Base-by-base conservation (phyloP, 2,888 invertebrate genomes). In the Galerucella pusilla region DNA sequence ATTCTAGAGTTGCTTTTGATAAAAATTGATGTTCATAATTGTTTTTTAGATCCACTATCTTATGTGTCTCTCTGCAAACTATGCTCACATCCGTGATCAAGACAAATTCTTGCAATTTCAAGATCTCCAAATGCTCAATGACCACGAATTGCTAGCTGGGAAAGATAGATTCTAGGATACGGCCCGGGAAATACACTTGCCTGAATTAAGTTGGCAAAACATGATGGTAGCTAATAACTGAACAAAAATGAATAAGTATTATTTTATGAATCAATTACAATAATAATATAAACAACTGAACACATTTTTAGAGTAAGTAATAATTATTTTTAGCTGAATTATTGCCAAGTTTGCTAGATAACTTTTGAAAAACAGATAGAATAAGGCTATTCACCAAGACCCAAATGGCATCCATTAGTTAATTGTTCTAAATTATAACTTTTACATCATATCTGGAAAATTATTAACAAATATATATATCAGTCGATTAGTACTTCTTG, bases 41-140 rank as follows among this genome's bases (percentile, higher is more conserved):
- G 74, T 71, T 68, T 76, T 85, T 85, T 81, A 91, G 90, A 85
- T 97, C 25, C 97, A 98, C 85, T 98, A 97, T 86, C 88, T 98
- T 81, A 97, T 97, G 95, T 97, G 97, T 86, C 89, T 98, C 74
- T 93, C 97, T 0, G 97, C 98, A 0, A 98, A 98, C 86, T 98
- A 97, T 85, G 97, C 97, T 10, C 97, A 97, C 84, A 97, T 98
- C 82, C 91, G 97, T 74, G 97, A 97, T 84, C 97, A 97, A 85
- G 96, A 96, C 85, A 97, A 97, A 87, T 96, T 97, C 87, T 95
- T 96, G 84, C 97, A 97, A 85, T 88, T 97, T 70, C 96, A 97
- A 86, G 96, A 97, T 85, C 89, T 97, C 66, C 96, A 96, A 86
- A 96, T 94, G 87, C 90, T 97, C 16, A 94, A 79, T 68, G 94